Evolutionary conservation across 2,113 vertebrate genomes (phyloP), one percentile per base, ranked within the genome.

Genomic region (Peromyscus leucopus): DNA sequence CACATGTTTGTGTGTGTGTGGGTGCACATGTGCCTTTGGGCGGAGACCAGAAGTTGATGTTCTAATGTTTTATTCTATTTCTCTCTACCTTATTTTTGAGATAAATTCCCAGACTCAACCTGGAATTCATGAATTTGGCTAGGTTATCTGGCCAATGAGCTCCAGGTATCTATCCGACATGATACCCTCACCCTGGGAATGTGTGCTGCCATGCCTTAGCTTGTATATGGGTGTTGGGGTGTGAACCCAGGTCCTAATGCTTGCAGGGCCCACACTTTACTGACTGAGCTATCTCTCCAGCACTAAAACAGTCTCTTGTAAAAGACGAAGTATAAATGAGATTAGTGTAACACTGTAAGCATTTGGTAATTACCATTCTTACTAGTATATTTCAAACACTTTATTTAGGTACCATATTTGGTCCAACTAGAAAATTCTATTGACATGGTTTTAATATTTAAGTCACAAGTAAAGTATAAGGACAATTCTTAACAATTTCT

Each of bases 381-480:
- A 24, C n/a, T 72, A 76, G 55, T 33, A 51, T 72, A 96, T 82
- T 86, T 91, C 42, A 91, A 36, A 87, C 55, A 39, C 33, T 59
- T 4, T 22, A 59, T 74, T 48, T 79, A 93, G 67, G n/a, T 2
- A 75, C 33, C 22, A 46, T 33, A 33, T 90, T 96, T 59, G 80
- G 36, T 76, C 72, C 42, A 85, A 39, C 48, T 80, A 79, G 78
- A 89, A 97, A 94, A 51, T 46, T 85, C 39, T 31, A 94, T 28
- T n/a, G 69, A 55, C 21, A 61, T 51, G 16, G 78, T 90, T 96
- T 90, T 90, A 94, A 93, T 78, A 89, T 78, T 89, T 95, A 79
- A 80, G 17, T 94, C 12, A 79, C 33, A 90, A 69, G 78, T 88
- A 74, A 90, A 78, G 5, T 69, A 76, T 75, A 79, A 55, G 95